Evolutionary conservation across 2,113 vertebrate species (phyloP).

Genomic region (Coreoperca whiteheadi): DNA sequence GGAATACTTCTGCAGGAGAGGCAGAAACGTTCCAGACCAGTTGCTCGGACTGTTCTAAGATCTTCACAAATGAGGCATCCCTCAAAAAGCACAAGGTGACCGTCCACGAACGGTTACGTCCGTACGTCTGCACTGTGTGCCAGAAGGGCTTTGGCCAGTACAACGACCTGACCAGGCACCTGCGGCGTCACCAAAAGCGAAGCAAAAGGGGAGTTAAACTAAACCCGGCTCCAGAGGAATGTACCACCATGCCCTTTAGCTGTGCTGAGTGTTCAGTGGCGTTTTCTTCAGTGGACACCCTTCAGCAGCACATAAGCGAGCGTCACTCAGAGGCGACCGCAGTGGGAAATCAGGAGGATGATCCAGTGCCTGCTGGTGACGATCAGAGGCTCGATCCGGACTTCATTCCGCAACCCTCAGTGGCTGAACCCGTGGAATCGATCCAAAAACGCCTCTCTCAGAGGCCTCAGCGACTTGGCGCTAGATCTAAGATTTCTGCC

Average conservation of each 20-base stretch:
- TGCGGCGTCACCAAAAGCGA: slow-evolving; percentile 53
- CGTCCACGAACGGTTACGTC: slow-evolving; percentile 63
- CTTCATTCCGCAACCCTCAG: slow-evolving; percentile 9
- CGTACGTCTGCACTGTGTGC: slow-evolving; percentile 73
- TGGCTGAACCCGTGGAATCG: background rate
- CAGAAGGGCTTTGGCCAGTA: slow-evolving; percentile 73
- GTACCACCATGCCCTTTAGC: slow-evolving; percentile 34
- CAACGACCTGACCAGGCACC: slow-evolving; percentile 72
- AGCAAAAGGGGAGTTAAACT: background rate
- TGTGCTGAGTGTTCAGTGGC: slow-evolving; percentile 51
- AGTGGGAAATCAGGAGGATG: background rate
- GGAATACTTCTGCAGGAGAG: slow-evolving; percentile 1
- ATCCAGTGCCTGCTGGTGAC: background rate
- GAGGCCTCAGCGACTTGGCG: slow-evolving; percentile 70
- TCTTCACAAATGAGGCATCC: slow-evolving; percentile 35
- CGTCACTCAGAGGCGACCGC: slow-evolving; percentile 33
- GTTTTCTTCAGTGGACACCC: slow-evolving; percentile 54
- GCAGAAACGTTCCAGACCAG: slow-evolving; percentile 2
- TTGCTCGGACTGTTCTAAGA: slow-evolving; percentile 64
- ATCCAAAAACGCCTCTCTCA: background rate
- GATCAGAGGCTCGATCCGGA: slow-evolving; percentile 27
- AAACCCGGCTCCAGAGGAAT: background rate
- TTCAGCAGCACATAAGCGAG: slow-evolving; percentile 64
- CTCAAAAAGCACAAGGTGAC: slow-evolving; percentile 59
- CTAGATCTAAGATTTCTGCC: slow-evolving; percentile 64